Conservation (phyloP, 2,888 invertebrate genomes). For the Drosophila falleni region DNA sequence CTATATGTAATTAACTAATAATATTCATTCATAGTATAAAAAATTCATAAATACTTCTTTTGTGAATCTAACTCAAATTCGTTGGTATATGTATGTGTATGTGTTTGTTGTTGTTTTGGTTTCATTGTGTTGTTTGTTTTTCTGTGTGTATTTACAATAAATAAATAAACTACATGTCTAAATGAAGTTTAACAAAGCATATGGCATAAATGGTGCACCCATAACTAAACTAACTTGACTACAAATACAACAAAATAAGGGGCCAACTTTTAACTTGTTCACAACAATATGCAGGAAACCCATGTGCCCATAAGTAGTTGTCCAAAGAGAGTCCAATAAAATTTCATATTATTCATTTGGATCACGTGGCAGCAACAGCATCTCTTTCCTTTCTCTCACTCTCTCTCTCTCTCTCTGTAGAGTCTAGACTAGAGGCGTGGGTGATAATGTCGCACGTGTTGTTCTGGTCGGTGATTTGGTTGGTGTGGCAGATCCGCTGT, state of each 20-base stretch:
- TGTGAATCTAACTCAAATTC: slow-evolving; percentile 68
- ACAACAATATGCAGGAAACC: slow-evolving; percentile 63
- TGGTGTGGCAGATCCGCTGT: slow-evolving; percentile 68
- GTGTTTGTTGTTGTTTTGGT: slow-evolving; percentile 36
- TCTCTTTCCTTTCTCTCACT: background rate
- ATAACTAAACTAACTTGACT: slow-evolving; percentile 51
- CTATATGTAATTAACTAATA: slow-evolving; percentile 41
- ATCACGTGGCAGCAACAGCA: slow-evolving; percentile 32
- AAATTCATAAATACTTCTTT: slow-evolving; percentile 55
- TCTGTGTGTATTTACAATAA: slow-evolving; percentile 69
- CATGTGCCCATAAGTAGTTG: slow-evolving; percentile 31
- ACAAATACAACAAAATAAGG: slow-evolving; percentile 47
- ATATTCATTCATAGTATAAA: slow-evolving; percentile 54
- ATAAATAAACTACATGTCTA: slow-evolving; percentile 69
- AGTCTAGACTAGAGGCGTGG: slow-evolving; percentile 80
- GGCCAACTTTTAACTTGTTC: slow-evolving; percentile 47
- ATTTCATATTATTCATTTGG: slow-evolving; percentile 45
- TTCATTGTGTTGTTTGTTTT: slow-evolving; percentile 21
- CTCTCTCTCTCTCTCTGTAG: background rate
- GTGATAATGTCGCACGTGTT: slow-evolving; percentile 81
- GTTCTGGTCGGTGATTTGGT: slow-evolving; percentile 83
- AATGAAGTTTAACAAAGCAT: slow-evolving; percentile 68
- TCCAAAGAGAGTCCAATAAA: slow-evolving; percentile 27
- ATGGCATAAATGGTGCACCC: slow-evolving; percentile 30
- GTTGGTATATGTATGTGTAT: slow-evolving; percentile 46